phyloP scores from a whole-genome alignment of 2,113 vertebrate species.

The Callipepla californica region DNA sequence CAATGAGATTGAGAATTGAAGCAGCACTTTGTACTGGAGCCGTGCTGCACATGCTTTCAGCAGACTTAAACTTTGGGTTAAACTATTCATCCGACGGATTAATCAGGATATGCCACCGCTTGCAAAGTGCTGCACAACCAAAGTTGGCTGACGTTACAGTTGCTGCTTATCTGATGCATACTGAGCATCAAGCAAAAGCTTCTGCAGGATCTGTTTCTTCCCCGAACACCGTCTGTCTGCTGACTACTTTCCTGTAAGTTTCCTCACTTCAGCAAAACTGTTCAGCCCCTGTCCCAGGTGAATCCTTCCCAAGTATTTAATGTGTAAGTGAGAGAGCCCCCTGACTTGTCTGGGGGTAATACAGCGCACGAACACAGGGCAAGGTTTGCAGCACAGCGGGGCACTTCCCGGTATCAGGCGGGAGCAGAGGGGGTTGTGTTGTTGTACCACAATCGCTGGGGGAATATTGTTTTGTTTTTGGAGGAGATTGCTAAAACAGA shows the following conservation, averaged over 20 bases:
- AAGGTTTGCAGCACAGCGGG: slow-evolving; percentile 33
- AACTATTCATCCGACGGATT: fast-evolving
- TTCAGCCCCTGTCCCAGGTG: not conserved
- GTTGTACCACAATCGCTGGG: slow-evolving; percentile 67
- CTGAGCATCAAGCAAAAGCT: not conserved
- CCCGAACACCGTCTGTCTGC: not conserved
- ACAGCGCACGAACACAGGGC: slow-evolving; percentile 13
- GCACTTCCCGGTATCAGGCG: slow-evolving; percentile 49
- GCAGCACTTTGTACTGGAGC: not conserved
- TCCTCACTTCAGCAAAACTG: not conserved
- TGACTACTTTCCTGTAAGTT: not conserved
- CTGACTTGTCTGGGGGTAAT: slow-evolving; percentile 7
- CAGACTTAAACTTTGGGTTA: not conserved
- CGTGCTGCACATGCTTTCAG: not conserved
- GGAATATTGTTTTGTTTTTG: slow-evolving; percentile 78
- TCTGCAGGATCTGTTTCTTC: not conserved
- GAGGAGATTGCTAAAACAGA: slow-evolving; percentile 79
- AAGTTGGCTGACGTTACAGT: not conserved
- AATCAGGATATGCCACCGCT: not conserved
- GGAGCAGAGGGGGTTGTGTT: slow-evolving; percentile 50
- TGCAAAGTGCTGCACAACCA: not conserved
- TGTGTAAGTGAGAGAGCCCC: slow-evolving; percentile 12
- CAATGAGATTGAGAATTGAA: not conserved
- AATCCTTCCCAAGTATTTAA: slow-evolving; percentile 16
- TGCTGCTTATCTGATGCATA: not conserved